Percentiles rank a stretch among this genome's conserved stretches.
phyloP scores from a whole-genome alignment of 1,140 invertebrate species.

The Drosophila arizonae region DNA sequence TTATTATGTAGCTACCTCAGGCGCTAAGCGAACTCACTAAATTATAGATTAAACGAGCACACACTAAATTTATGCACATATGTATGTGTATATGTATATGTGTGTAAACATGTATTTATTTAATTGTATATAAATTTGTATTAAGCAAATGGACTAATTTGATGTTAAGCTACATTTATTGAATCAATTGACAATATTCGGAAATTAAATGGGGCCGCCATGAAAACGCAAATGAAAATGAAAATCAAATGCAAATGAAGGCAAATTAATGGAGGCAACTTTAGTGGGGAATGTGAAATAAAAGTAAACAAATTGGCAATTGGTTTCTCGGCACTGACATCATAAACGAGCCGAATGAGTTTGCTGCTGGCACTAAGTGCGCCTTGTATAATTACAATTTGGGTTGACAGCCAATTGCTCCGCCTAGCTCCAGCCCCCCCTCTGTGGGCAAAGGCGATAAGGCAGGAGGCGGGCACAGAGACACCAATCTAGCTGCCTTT shows the following conservation, averaged over 20 bases:
- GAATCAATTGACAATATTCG: slow-evolving; percentile 1
- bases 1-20: too few species aligned
- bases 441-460: slow-evolving; percentile 27
- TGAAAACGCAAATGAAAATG: neutral
- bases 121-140: neutral
- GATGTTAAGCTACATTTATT: slow-evolving; percentile 2
- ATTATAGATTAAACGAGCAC: neutral
- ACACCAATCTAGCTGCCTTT: too few species aligned
- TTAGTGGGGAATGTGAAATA: neutral
- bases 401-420: slow-evolving; percentile 1
- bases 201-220: neutral
- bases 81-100: too few species aligned
- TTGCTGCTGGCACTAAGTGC: slow-evolving; percentile 9
- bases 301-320: slow-evolving; percentile 25
- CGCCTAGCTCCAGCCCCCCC: too few species aligned
- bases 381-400: slow-evolving; percentile 26
- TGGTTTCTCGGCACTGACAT: slow-evolving; percentile 12
- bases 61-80: too few species aligned
- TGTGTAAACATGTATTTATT: neutral
- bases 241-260: slow-evolving; percentile 28
- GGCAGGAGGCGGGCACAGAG: slow-evolving; percentile 1
- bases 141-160: neutral
- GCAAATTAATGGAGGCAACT: slow-evolving; percentile 14
- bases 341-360: slow-evolving; percentile 8
- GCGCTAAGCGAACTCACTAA: neutral